Evolutionary conservation across 2,113 vertebrate species (phyloP).

Genomic region (Podilymbus podiceps): DNA sequence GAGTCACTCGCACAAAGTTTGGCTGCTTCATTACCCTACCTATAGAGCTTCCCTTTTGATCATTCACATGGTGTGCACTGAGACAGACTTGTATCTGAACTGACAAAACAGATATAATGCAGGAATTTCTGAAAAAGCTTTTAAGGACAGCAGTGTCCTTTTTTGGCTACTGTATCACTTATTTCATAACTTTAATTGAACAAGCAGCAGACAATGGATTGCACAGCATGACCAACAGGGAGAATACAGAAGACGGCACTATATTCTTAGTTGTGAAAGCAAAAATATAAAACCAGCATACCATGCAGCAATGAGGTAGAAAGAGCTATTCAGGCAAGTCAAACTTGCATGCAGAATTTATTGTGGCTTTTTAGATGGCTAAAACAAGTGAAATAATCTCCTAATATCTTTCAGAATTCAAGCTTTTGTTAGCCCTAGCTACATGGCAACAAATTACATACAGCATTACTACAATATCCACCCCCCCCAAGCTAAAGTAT

Average conservation of each 20-base stretch:
- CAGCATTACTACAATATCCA: not conserved
- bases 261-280: not conserved
- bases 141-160: not conserved
- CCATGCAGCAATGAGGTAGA: not conserved
- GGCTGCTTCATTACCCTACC: not conserved
- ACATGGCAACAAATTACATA: not conserved
- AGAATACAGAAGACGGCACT: not conserved
- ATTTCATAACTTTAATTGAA: not conserved
- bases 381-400: not conserved
- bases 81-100: not conserved
- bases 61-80: not conserved
- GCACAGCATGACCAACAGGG: not conserved
- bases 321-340: not conserved
- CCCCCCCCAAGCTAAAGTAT: not conserved
- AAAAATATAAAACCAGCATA: constrained; percentile 17
- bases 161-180: not conserved
- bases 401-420: not conserved
- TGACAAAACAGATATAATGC: not conserved
- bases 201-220: not conserved
- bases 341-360: constrained; percentile 6
- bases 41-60: not conserved
- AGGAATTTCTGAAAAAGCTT: not conserved
- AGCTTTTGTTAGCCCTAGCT: not conserved
- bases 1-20: not conserved
- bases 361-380: not conserved